Conservation (phyloP, 2,113 vertebrate species). For the Pionites leucogaster region DNA sequence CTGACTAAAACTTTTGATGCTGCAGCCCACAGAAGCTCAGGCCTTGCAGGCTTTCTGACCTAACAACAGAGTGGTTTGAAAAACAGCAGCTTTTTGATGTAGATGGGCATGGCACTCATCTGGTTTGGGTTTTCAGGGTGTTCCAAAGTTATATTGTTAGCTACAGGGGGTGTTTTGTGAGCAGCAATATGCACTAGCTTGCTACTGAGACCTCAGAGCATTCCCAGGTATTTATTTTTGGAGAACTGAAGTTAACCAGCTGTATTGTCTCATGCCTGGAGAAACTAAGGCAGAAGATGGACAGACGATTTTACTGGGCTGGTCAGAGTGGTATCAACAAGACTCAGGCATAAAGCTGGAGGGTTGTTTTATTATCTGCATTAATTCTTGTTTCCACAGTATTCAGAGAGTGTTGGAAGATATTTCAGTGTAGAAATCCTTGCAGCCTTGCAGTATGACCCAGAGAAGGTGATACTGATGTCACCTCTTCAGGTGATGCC, state of each 20-base stretch:
- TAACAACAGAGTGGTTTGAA: background rate
- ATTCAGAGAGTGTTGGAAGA: background rate
- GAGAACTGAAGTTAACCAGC: background rate
- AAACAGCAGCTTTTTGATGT: background rate
- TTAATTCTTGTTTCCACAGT: background rate
- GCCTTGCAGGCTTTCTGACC: background rate
- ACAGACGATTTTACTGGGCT: background rate
- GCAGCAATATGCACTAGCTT: background rate
- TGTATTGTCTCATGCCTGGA: background rate
- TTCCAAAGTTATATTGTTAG: conserved; percentile 5
- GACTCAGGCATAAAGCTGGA: background rate
- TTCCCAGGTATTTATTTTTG: background rate
- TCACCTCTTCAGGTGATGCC: background rate
- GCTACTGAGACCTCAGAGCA: background rate
- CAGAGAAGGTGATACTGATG: fast-evolving
- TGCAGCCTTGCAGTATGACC: background rate
- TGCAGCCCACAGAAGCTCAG: background rate
- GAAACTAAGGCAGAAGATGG: background rate
- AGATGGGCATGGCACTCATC: background rate
- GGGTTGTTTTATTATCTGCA: background rate
- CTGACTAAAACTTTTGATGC: background rate
- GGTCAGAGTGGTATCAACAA: background rate
- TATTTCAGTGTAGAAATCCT: background rate
- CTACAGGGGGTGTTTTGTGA: conserved; percentile 3
- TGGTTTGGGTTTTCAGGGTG: conserved; percentile 50